These are phyloP conservation scores for Entomobrya multifasciata DNA, from an alignment of 2,888 invertebrate genomes.

Conservation along the genomic window DNA sequence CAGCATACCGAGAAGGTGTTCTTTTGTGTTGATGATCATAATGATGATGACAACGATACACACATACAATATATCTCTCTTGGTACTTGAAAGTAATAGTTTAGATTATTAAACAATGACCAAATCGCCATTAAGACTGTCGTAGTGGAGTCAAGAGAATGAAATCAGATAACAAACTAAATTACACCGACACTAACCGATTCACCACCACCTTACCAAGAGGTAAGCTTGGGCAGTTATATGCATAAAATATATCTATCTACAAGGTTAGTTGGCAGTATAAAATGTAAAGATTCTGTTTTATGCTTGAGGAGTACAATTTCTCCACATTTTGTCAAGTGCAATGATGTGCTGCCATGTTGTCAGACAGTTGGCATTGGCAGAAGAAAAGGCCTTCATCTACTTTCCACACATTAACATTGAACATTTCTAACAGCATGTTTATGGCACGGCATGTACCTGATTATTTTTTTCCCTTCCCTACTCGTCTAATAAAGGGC, in stretches of 20 bases:
- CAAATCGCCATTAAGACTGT: constrained; percentile 67
- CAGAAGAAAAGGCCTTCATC: constrained; percentile 56
- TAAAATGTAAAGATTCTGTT: too few species aligned
- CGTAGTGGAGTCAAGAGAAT: constrained; percentile 56
- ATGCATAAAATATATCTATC: too few species aligned
- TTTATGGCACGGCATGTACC: constrained; percentile 64
- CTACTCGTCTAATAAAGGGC: constrained; percentile 70
- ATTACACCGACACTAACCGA: constrained; percentile 60
- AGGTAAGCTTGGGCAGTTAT: constrained; percentile 17
- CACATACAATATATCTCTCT: background rate
- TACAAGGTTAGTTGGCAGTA: background rate
- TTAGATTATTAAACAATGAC: constrained; percentile 62
- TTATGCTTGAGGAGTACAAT: background rate
- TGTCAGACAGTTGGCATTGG: constrained; percentile 30
- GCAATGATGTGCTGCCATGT: constrained; percentile 44
- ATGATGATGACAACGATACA: too few species aligned
- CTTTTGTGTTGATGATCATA: too few species aligned
- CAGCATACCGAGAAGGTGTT: too few species aligned
- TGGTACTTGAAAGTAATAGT: constrained; percentile 19
- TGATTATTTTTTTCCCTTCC: constrained; percentile 61
- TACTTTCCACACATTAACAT: too few species aligned
- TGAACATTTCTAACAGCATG: constrained; percentile 17
- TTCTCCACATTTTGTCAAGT: background rate
- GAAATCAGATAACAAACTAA: constrained; percentile 69
- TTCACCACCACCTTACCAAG: constrained; percentile 18